Evolutionary conservation across 1,140 invertebrate genomes (phyloP).

Genomic region (Drosophila funebris): DNA sequence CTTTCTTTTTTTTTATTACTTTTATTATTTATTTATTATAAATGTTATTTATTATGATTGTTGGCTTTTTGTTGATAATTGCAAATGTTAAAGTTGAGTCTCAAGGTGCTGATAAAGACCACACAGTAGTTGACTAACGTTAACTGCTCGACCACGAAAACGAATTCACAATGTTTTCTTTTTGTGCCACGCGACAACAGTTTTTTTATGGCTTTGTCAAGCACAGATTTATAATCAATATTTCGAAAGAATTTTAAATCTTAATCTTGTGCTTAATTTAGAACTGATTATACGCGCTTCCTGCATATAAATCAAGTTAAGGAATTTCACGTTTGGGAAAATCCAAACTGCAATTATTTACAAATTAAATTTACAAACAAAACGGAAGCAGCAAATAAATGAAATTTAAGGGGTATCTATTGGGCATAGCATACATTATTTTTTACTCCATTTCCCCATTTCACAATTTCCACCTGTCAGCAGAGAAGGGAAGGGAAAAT

Average conservation of each 20-base stretch:
- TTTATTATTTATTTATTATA: background rate
- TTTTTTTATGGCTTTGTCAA: background rate
- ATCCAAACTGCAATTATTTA: no score
- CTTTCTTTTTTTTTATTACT: background rate
- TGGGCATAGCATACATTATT: no score
- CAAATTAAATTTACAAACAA: background rate
- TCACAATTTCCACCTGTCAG: no score
- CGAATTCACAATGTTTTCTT: background rate
- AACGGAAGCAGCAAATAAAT: no score
- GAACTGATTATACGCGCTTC: background rate
- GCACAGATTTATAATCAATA: background rate
- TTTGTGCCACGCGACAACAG: slow-evolving; percentile 1
- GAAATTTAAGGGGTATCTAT: background rate
- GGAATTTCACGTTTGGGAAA: background rate
- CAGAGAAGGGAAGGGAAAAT: no score
- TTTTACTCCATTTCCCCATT: no score
- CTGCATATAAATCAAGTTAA: background rate
- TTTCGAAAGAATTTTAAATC: background rate
- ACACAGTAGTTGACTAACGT: slow-evolving; percentile 37
- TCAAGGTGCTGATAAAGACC: slow-evolving; percentile 61
- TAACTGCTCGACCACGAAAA: background rate
- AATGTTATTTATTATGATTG: no score
- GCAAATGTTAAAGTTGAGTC: slow-evolving; percentile 44
- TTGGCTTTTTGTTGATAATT: slow-evolving; percentile 10
- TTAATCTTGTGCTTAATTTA: background rate